Percentiles rank a stretch among this genome's conserved stretches.
These are phyloP conservation scores for Circaetus gallicus DNA, from an alignment of 2,113 vertebrate genomes.

Conservation along the genomic window DNA sequence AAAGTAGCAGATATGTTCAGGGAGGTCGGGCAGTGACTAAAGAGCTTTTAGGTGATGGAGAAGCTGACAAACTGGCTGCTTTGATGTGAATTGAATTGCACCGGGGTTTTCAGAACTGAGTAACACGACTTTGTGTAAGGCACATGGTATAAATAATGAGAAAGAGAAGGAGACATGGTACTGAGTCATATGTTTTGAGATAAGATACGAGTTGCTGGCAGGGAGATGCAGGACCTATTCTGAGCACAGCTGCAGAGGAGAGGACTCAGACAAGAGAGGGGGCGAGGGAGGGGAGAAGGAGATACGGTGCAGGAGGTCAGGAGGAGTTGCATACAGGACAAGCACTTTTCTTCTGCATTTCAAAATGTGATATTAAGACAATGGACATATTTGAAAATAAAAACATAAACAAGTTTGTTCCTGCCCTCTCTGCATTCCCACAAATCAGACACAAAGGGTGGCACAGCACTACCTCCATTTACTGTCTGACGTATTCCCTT, in stretches of 20 bases:
- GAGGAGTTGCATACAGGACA: not conserved
- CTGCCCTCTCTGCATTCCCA: not conserved
- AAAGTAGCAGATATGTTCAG: not conserved
- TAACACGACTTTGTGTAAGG: not conserved
- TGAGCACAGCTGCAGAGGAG: not conserved
- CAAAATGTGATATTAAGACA: not conserved
- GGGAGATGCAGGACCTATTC: not conserved
- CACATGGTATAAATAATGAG: slow-evolving; percentile 32
- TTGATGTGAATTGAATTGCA: slow-evolving; percentile 20
- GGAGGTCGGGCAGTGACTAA: not conserved
- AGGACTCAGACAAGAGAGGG: not conserved
- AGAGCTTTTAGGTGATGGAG: not conserved
- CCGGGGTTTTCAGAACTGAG: not conserved
- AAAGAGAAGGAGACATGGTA: not conserved
- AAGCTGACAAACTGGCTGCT: slow-evolving; percentile 38
- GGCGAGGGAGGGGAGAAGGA: not conserved
- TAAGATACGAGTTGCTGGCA: not conserved
- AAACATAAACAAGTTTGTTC: not conserved
- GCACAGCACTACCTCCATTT: not conserved
- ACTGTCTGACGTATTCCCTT: not conserved
- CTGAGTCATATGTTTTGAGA: slow-evolving; percentile 29
- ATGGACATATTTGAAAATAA: not conserved
- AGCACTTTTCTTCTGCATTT: not conserved
- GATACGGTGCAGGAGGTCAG: not conserved
- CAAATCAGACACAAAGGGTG: not conserved